phyloP scores from a whole-genome alignment of 2,888 invertebrate species.

The Sarcophaga subvicina region DNA sequence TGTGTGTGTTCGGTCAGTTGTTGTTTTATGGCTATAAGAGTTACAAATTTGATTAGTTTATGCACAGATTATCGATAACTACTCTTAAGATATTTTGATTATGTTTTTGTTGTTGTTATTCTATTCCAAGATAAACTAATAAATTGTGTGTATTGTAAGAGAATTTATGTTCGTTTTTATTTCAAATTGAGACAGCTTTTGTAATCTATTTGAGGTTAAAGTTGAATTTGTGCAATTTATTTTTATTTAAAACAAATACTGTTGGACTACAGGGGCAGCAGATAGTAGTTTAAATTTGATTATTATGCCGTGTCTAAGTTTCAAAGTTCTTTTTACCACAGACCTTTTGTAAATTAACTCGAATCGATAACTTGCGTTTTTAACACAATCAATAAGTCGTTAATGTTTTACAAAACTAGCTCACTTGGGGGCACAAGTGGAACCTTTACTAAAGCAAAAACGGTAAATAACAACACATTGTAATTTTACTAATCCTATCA shows the following conservation, averaged over 20 bases:
- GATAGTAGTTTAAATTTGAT: too few relatives aligned
- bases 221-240: conserved; percentile 24
- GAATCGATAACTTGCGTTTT: too few relatives aligned
- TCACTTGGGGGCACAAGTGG: too few relatives aligned
- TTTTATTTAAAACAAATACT: neutral
- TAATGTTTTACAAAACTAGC: too few relatives aligned
- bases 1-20: conserved; percentile 54
- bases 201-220: neutral
- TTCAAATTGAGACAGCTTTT: conserved; percentile 2
- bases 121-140: neutral
- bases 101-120: conserved; percentile 2
- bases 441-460: too few relatives aligned
- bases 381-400: too few relatives aligned
- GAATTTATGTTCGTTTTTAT: conserved; percentile 8
- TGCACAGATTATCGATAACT: conserved; percentile 63
- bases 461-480: too few relatives aligned
- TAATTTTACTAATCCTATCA: too few relatives aligned
- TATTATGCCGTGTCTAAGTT: too few relatives aligned
- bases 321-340: too few relatives aligned
- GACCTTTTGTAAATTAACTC: too few relatives aligned
- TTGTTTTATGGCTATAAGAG: conserved; percentile 38
- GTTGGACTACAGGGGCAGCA: too few relatives aligned
- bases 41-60: conserved; percentile 65
- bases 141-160: conserved; percentile 1
- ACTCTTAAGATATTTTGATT: conserved; percentile 60